Percentiles rank a stretch among this genome's conserved stretches.
phyloP scores from a whole-genome alignment of 2,888 invertebrate species.

The Chrysina gloriosa region DNA sequence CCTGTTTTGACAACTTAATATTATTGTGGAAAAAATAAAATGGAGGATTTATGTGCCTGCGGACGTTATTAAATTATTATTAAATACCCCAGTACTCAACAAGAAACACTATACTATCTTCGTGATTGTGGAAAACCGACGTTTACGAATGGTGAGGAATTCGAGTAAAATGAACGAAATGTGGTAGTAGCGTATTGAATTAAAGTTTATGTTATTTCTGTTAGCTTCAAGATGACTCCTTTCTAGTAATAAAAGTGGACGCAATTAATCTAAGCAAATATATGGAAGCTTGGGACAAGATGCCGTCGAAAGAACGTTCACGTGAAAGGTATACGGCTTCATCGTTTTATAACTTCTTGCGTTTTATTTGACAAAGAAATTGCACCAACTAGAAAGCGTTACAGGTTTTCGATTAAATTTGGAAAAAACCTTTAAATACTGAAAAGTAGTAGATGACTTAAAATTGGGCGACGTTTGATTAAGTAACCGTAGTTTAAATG shows the following conservation, averaged over 20 bases:
- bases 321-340: no score
- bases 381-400: no score
- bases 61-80: constrained; percentile 35
- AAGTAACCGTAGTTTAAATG: no score
- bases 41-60: constrained; percentile 17
- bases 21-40: constrained; percentile 30
- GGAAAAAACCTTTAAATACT: no score
- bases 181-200: background rate
- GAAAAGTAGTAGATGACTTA: no score
- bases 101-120: constrained; percentile 17
- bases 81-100: constrained; percentile 29
- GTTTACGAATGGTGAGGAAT: constrained; percentile 1
- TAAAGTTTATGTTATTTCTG: background rate
- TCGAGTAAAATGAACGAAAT: background rate
- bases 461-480: no score
- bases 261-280: background rate
- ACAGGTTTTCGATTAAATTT: no score
- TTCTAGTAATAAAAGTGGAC: background rate
- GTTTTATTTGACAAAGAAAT: no score
- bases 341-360: no score
- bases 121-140: background rate
- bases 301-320: no score
- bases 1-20: constrained; percentile 40
- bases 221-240: background rate
- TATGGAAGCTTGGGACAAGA: background rate